Evolutionary conservation across 2,113 vertebrate genomes (phyloP), one percentile per base, ranked within the genome.

Genomic region (Malaclemys terrapin): DNA sequence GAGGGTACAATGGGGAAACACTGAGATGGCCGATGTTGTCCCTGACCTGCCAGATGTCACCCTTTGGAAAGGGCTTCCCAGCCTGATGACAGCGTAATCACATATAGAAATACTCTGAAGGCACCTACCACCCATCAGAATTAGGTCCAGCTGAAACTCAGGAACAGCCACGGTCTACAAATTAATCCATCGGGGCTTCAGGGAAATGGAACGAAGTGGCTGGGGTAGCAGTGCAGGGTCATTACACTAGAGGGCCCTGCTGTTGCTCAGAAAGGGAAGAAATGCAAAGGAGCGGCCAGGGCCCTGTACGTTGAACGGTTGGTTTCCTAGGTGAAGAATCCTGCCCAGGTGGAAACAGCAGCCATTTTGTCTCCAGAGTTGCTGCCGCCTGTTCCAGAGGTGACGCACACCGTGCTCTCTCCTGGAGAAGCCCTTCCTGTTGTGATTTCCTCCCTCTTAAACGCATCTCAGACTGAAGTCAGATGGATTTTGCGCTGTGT

Each of bases 401-500:
- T 29, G 27, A 59, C 57, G 5, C 25, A 29, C 57, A 29, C 57
- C 9, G 57, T 29, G 57, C 57, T 59, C 11, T 59, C 57, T 59
- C 11, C 10, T 13, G 57, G 57, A 25, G 57, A 29, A 59, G 24
- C 1, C 6, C 1, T 52, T 85, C 84, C 52, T 88, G 0, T 49
- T 69, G 38, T 50, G 1, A 0, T 10, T 69, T 80, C 16, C 17
- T 91, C 91, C 72, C 29, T 16, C 85, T 29, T 35, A 45, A 14
- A 2, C 69, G 72, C n/a, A 47, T 91, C 72, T 83, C 54, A 80
- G 3, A 54, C 8, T 8, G 35, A 78, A 49, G 0, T 0, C 81
- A 94, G 83, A 1, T 3, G n/a, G 4, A 1, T 47, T 95, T 86
- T 82, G 20, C 45, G 56, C 54, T 20, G 69, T 0, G 0, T 1